A percentile compares a stretch with the other conserved stretches of the same genome.
These are phyloP conservation scores for Perognathus longimembris DNA, from an alignment of 2,113 vertebrate species.

Conservation along the genomic window DNA sequence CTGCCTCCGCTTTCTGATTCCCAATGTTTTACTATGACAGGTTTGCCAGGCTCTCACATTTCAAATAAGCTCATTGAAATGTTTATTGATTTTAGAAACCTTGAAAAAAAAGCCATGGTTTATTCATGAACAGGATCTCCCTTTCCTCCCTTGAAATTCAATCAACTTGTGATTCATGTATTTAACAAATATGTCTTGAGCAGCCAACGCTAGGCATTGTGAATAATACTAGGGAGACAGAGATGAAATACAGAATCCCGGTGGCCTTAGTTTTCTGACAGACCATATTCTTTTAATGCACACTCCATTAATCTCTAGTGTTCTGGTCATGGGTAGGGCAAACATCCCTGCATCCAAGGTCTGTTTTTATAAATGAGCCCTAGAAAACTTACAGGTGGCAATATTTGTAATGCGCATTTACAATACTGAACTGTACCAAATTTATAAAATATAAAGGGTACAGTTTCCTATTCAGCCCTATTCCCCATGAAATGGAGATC, in stretches of 20 bases:
- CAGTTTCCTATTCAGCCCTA: not conserved
- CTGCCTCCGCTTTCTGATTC: not conserved
- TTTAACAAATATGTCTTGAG: conserved; percentile 11
- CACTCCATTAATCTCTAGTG: not conserved
- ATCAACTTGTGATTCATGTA: conserved; percentile 39
- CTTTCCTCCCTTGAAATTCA: conserved; percentile 35
- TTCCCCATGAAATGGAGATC: not conserved
- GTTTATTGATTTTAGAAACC: conserved; percentile 1
- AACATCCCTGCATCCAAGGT: not conserved
- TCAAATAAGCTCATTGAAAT: not conserved
- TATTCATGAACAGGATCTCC: conserved; percentile 12
- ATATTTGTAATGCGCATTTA: not conserved
- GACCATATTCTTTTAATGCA: not conserved
- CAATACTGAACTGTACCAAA: not conserved
- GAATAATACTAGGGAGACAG: not conserved
- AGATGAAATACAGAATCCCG: not conserved
- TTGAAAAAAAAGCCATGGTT: conserved; percentile 12
- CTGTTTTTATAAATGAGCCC: not conserved
- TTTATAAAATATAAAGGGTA: not conserved
- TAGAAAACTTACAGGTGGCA: not conserved
- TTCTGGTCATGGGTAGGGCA: not conserved
- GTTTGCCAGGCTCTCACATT: conserved; percentile 8
- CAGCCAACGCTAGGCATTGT: not conserved
- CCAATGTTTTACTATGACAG: not conserved
- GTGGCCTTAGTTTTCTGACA: not conserved